Evolutionary conservation across 2,113 vertebrate species (phyloP), one percentile per base, ranked within the genome.

Genomic region (Rhodinocichla rosea): DNA sequence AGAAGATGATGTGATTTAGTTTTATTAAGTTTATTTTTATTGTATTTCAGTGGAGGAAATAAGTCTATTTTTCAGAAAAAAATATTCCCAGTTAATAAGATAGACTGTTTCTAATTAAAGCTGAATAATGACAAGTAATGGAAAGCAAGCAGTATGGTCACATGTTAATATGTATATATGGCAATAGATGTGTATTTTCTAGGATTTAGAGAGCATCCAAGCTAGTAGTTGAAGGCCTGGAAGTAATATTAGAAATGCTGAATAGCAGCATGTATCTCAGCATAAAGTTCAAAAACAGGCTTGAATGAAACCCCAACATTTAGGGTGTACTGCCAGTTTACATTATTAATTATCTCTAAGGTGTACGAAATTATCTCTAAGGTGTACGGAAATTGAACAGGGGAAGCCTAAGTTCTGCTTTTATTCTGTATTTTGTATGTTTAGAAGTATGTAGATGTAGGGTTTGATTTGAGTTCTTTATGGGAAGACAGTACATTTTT

Each of bases 41-140:
- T 94, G 42, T 68, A 71, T 84, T 89, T 87, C 28, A 53, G 9
- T 65, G 21, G 50, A 79, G 50, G 42, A 95, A 91, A 63, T 81
- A 81, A 83, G 55, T 75, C 52, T 85, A 10, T 77, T 94, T 87
- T 96, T 82, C 74, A 74, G 60, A 33, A 64, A 89, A 89, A 88
- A 88, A 28, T 33, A 75, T 52, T 90, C 47, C 79, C 47, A 75
- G 62, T 92, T 91, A 94, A 80, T 83, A 83, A 68, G 67, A 88
- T 49, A 76, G 67, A 45, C 68, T 90, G 73, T 86, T 96, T 96
- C 83, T 90, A 96, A 96, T 96, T 96, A 97, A 87, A 96, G 49
- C 28, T 78, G 53, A 92, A 84, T 96, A 92, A 95, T 93, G 64
- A 90, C 69, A 96, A 85, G 80, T 90, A 93, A 71, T 82, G 88